These are phyloP conservation scores for Disparrhopalites patrizii DNA, from an alignment of 2,888 invertebrate species.

Conservation along the genomic window DNA sequence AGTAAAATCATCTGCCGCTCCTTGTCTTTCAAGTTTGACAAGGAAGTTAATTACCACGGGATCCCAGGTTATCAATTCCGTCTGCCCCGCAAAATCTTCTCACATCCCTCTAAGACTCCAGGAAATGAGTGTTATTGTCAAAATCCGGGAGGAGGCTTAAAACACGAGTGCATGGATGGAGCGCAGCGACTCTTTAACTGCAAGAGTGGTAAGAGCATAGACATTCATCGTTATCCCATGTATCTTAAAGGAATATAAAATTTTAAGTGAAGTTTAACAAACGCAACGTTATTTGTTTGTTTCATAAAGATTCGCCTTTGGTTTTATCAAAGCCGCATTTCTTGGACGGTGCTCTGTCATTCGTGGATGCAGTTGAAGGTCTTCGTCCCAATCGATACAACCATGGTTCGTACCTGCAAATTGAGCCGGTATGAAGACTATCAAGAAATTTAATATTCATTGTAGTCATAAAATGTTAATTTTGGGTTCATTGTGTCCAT, in stretches of 20 bases:
- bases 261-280: neutral
- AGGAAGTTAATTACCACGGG: conserved; percentile 25
- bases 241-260: no score
- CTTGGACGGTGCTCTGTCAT: neutral
- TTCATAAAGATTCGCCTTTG: neutral
- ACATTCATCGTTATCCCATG: no score
- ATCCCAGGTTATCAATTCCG: conserved; percentile 33
- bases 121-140: conserved; percentile 34
- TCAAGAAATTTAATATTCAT: neutral
- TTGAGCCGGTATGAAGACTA: conserved; percentile 7
- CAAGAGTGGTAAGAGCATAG: conserved; percentile 5
- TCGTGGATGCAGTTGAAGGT: neutral
- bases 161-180: neutral
- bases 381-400: neutral
- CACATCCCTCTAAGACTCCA: conserved; percentile 26
- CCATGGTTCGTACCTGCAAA: neutral
- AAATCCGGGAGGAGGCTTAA: neutral
- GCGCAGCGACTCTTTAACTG: neutral
- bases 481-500: neutral
- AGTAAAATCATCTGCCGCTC: conserved; percentile 51
- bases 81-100: conserved; percentile 18
- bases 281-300: no score
- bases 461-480: neutral
- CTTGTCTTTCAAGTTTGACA: conserved; percentile 28
- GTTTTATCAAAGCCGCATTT: conserved; percentile 18